Evolutionary conservation across 2,888 invertebrate species (phyloP).

Genomic region (Leptopilina drosophilae): DNA sequence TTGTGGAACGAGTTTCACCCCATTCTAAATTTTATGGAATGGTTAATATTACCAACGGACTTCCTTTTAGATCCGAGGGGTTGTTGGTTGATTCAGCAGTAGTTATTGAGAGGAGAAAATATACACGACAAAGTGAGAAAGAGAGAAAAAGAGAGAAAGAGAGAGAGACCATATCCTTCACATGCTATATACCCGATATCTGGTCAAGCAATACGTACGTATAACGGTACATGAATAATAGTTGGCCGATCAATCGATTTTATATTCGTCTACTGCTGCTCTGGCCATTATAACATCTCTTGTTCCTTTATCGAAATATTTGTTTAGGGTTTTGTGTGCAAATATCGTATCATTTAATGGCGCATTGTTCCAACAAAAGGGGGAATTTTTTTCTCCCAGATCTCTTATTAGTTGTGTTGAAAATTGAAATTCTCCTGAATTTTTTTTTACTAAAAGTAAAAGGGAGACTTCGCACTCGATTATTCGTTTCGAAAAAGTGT

Average conservation of each 20-base stretch:
- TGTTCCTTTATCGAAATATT: conserved; percentile 21
- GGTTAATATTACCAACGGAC: conserved; percentile 21
- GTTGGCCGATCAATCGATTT: conserved; percentile 17
- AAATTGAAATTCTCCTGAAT: no score
- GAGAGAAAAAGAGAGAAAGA: background rate
- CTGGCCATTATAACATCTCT: background rate
- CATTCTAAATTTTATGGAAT: conserved; percentile 23
- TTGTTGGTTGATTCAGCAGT: conserved; percentile 4
- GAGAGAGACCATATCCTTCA: conserved; percentile 11
- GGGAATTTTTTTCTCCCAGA: background rate
- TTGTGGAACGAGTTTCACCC: conserved; percentile 29
- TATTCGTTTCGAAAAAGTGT: no score
- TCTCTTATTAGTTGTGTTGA: background rate
- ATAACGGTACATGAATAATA: conserved; percentile 9
- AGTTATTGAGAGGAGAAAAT: conserved; percentile 18
- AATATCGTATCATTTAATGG: background rate
- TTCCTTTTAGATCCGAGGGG: conserved; percentile 19
- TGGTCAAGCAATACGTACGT: background rate
- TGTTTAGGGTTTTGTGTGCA: conserved; percentile 5
- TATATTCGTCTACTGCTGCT: background rate
- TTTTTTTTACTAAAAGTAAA: no score
- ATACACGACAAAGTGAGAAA: background rate
- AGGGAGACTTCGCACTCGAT: no score
- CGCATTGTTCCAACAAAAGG: background rate
- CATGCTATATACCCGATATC: conserved; percentile 10